Evolutionary conservation across 2,888 invertebrate species (phyloP), one percentile per base, ranked within the genome.

Genomic region (Idaea aversata): DNA sequence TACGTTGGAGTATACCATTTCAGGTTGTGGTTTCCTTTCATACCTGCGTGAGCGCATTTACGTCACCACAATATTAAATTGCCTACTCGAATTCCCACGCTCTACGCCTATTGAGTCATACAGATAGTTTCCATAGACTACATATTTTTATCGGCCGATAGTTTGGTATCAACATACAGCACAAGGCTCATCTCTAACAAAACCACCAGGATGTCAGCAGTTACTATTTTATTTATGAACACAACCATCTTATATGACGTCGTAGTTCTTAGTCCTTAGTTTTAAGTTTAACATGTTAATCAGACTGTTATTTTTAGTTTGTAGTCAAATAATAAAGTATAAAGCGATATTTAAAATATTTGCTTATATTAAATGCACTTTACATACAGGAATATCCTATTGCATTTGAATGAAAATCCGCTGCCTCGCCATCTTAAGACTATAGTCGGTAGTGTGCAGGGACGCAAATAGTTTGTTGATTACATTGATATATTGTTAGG

Each of bases 61-160:
- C 71, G 68, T 69, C 67, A 68, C 61, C 60, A 13, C 34, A 36
- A 67, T 66, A 70, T 70, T 65, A 63, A 66, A 70, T 70, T 61
- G 68, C 67, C 67, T 67, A 36, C 59, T 67, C 59, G 66, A 58
- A 61, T 72, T 72, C 71, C 67, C 71, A 71, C 68, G 71, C 64
- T 47, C 59, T 61, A 63, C 59, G 62, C 62, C 61, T 61, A 64
- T 65, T 59, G 38, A 67, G 34, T 65, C 66, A 67, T 16, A 16
- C 59, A 34, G 13, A 34, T 34, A 59, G 10, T 10, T 59, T 47
- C 7, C 47, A 13, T 47, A 10, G 47, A 10, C 47, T 13, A 47
- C 13, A 47, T 5, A 47, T 10, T 13, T 47, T 47, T 47, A 13
- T 47, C 47, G 47, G 13, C 47, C 47, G 47, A 47, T 47, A 47